Percentiles rank a stretch among this genome's conserved stretches.
Conservation (phyloP, 2,797 vertebrate genomes). For the Liasis olivaceus region DNA sequence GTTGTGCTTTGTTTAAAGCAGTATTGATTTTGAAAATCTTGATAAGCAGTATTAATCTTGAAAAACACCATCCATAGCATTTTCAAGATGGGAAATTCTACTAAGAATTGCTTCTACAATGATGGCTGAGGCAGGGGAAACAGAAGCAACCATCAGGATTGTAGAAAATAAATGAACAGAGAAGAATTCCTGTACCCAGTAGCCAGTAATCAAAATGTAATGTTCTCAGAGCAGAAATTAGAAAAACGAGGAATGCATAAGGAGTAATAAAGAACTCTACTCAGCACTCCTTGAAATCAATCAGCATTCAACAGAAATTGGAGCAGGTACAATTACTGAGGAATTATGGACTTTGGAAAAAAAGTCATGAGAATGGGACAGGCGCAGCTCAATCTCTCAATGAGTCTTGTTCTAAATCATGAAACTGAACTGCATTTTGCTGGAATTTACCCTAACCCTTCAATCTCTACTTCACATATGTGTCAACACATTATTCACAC, state of each 20-base stretch:
- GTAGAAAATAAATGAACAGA: not conserved
- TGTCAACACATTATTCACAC: not conserved
- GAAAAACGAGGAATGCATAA: not conserved
- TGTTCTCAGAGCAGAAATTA: not conserved
- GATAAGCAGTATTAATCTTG: too few relatives aligned
- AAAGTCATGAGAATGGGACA: not conserved
- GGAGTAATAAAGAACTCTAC: not conserved
- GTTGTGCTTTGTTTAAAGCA: not conserved
- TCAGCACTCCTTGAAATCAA: not conserved
- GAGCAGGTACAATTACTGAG: conserved; percentile 14
- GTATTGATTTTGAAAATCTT: not conserved
- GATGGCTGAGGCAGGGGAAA: not conserved
- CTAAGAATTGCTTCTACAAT: not conserved
- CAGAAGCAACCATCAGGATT: not conserved
- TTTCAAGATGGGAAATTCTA: not conserved
- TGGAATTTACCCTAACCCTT: not conserved
- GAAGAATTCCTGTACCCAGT: not conserved
- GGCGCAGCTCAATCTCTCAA: not conserved
- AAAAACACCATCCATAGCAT: not conserved
- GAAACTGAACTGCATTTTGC: conserved; percentile 12
- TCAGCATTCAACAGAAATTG: conserved; percentile 8
- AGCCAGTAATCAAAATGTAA: not conserved
- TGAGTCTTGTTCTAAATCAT: not conserved
- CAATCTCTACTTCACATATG: not conserved
- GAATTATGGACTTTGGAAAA: not conserved